Base-by-base conservation (phyloP, 2,888 invertebrate species). In the Flabesymbios commensalis region DNA sequence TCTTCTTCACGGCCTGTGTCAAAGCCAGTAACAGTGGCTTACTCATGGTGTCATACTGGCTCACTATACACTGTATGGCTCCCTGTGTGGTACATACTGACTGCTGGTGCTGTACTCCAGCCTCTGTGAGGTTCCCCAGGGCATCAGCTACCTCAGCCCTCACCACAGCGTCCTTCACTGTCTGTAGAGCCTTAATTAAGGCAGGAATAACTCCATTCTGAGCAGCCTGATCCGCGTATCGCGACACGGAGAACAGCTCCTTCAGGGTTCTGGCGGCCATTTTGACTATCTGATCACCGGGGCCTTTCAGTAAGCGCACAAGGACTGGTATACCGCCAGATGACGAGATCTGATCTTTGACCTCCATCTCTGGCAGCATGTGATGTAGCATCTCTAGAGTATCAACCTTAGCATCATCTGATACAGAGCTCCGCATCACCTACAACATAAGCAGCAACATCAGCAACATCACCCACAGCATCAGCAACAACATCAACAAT, bases 51-150 rank as follows among this genome's bases (percentile, higher is more conserved):
- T 72, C 71, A 57, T 76, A 77, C 29, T 76, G 65, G 5, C 53
- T 66, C 5, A 77, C 73, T 2, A 80, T 61, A 7, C 72, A 56
- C 19, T 95, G 57, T 3, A 78, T 61, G 1, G 70, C 70, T 2
- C 72, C 73, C 2, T 68, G 70, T 10, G 70, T 69, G 36, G 58
- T 70, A 17, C 76, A 75, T 7, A 79, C 67, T 7, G 73, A 60
- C 29, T 58, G 55, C 52, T 78, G 75, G 47, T 76, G 74, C 24
- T 65, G 67, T 2, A 62, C 22, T 1, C 72, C 70, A 2, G 71
- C 72, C 17, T 73, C 72, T 0, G 76, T 74, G 36, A 81, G 74
- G 54, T 72, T 74, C 5, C 76, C 76, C 0, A 81, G 58, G 10
- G 75, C 75, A 47, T 77, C 72, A 1, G 76, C 70, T 5, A 68